phyloP scores from a whole-genome alignment of 2,797 vertebrate species.

The Phylloscopus collybita region DNA sequence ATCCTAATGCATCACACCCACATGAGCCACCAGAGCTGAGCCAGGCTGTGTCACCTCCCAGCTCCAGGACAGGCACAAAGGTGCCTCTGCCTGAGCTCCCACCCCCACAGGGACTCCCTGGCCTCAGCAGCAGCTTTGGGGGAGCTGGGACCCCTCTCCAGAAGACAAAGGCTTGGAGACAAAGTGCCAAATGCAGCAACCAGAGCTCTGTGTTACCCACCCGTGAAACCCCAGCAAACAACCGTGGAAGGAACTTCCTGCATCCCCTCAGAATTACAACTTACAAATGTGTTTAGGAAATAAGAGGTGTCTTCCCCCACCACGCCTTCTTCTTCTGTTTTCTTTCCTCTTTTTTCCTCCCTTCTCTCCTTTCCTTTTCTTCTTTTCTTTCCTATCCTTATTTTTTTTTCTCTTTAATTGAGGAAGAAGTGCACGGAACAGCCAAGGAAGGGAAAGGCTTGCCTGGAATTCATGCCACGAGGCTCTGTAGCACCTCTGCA shows the following conservation, averaged over 20 bases:
- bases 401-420: neutral
- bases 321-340: rapidly evolving
- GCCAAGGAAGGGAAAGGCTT: neutral
- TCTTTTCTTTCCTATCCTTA: too few species aligned
- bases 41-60: neutral
- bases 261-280: neutral
- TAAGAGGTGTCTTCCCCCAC: neutral
- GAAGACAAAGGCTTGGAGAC: neutral
- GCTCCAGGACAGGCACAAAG: neutral
- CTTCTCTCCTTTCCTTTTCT: neutral
- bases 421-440: neutral
- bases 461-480: neutral
- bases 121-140: neutral
- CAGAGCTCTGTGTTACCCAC: neutral
- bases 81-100: neutral
- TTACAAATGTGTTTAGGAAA: neutral
- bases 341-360: neutral
- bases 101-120: neutral
- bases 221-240: neutral
- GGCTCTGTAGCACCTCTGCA: neutral
- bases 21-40: neutral
- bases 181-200: neutral
- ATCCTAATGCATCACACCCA: neutral
- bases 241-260: neutral
- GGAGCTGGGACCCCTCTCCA: neutral